Percentiles rank a stretch among this genome's conserved stretches.
Conservation (phyloP, 2,797 vertebrate genomes). For the Malacoraja senta region DNA sequence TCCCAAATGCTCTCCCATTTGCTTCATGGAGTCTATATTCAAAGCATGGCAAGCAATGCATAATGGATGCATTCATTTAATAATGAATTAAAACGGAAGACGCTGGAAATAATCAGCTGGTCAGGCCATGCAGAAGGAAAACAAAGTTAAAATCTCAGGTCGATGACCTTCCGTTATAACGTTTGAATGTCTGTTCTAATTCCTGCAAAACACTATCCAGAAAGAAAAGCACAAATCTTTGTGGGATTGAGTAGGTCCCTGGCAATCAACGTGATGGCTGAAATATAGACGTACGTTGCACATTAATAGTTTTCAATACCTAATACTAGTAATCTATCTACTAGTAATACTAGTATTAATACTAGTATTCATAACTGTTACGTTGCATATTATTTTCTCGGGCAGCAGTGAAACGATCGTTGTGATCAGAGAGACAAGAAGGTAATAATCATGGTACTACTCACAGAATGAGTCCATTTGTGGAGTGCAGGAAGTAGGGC, state of each 20-base stretch:
- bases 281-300: neutral
- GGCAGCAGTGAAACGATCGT: neutral
- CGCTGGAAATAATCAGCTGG: no score
- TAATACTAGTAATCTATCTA: no score
- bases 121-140: no score
- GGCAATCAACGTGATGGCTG: neutral
- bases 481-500: neutral
- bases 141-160: no score
- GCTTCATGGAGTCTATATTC: neutral
- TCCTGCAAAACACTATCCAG: neutral
- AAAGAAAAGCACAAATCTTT: neutral
- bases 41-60: neutral
- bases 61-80: neutral
- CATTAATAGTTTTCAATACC: neutral
- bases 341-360: no score
- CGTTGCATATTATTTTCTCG: neutral
- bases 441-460: neutral
- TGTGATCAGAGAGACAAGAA: constrained; percentile 1
- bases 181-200: neutral
- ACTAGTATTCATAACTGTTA: neutral
- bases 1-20: neutral
- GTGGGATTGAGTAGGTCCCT: neutral
- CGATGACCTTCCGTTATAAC: no score
- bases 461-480: neutral
- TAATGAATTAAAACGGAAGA: no score